These are phyloP conservation scores for Melinaea marsaeus DNA, from an alignment of 2,888 invertebrate species.

Conservation along the genomic window DNA sequence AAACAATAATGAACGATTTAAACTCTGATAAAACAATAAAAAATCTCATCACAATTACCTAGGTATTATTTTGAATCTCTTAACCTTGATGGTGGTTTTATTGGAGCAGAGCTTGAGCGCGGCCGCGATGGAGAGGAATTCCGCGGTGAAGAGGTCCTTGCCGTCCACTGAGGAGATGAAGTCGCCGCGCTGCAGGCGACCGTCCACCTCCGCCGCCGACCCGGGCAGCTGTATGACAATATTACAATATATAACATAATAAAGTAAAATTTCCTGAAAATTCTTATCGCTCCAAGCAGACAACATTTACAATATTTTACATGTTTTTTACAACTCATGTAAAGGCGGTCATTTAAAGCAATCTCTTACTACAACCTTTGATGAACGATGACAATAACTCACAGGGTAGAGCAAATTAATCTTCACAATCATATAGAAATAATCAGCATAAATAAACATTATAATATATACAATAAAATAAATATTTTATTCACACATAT, in stretches of 20 bases:
- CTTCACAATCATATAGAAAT: too few species aligned
- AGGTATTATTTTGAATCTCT: constrained; percentile 85
- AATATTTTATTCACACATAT: too few species aligned
- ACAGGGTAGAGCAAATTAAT: too few species aligned
- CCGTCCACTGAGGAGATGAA: constrained; percentile 93
- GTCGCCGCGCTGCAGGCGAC: constrained; percentile 94
- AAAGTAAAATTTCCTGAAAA: neutral
- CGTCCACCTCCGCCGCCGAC: constrained; percentile 91
- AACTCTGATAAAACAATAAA: neutral
- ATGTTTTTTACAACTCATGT: too few species aligned
- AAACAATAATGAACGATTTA: neutral
- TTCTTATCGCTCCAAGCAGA: neutral
- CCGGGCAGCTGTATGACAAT: constrained; percentile 84
- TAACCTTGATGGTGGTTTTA: constrained; percentile 89
- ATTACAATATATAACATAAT: neutral
- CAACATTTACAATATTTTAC: neutral
- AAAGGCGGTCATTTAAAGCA: too few species aligned
- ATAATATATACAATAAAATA: too few species aligned
- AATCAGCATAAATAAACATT: too few species aligned
- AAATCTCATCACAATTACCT: constrained; percentile 27
- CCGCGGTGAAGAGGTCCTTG: constrained; percentile 85
- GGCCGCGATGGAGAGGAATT: constrained; percentile 91
- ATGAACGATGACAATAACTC: too few species aligned
- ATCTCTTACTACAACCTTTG: too few species aligned
- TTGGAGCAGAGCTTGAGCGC: constrained; percentile 92